Evolutionary conservation across 2,888 invertebrate species (phyloP).

Genomic region (Callyntrura sp.): DNA sequence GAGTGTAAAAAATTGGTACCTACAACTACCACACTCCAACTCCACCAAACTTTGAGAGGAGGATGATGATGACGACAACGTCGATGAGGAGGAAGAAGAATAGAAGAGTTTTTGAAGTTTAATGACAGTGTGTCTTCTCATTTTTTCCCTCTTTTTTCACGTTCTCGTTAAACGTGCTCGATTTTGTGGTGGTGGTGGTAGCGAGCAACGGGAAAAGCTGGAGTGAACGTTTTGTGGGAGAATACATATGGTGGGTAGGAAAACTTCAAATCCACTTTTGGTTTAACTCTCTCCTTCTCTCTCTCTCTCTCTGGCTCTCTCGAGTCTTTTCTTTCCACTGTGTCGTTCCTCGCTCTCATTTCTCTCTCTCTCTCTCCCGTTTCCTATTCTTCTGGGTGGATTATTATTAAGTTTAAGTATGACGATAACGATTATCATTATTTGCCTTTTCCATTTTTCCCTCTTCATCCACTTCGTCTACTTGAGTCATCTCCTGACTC

Average conservation of each 20-base stretch:
- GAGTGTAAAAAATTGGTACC: background rate
- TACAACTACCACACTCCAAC: too few species aligned
- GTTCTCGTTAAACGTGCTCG: slow-evolving; percentile 33
- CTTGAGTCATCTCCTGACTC: background rate
- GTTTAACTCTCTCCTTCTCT: background rate
- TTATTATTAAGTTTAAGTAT: slow-evolving; percentile 50
- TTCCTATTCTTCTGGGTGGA: background rate
- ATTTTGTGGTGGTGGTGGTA: slow-evolving; percentile 21
- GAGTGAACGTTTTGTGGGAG: background rate
- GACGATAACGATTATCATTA: slow-evolving; percentile 38
- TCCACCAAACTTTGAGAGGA: background rate
- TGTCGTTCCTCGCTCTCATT: slow-evolving; percentile 15
- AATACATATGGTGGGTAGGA: background rate
- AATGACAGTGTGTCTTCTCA: slow-evolving; percentile 43
- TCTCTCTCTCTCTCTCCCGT: background rate
- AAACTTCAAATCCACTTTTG: slow-evolving; percentile 33
- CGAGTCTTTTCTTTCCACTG: background rate
- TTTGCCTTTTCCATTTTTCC: slow-evolving; percentile 30
- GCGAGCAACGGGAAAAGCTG: background rate
- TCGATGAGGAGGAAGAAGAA: background rate
- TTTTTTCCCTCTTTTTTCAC: background rate
- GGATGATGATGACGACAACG: background rate
- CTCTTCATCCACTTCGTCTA: background rate
- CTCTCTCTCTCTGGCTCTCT: background rate
- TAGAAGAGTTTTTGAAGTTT: slow-evolving; percentile 17